Percentiles rank a stretch among this genome's conserved stretches.
Conservation (phyloP, 64 coral and sea anemone genomes). For the Montipora foliosa region DNA sequence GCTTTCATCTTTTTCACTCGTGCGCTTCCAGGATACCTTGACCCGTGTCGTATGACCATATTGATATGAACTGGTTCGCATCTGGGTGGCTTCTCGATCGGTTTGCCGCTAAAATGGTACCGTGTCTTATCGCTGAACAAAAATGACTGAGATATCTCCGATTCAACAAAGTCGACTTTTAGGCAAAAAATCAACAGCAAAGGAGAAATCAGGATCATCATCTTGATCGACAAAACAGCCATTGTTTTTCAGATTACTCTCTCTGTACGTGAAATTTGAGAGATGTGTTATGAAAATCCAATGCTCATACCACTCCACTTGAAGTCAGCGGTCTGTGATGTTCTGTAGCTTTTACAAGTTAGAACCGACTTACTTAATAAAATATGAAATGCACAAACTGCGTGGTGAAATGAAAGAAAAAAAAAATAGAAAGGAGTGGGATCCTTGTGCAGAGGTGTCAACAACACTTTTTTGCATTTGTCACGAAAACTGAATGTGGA, state of each 20-base stretch:
- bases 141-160: not conserved
- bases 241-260: not conserved
- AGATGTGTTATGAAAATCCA: not conserved
- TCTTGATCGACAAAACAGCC: not conserved
- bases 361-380: too few species aligned
- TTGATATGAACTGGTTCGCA: constrained; percentile 67
- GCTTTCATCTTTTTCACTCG: constrained; percentile 4
- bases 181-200: not conserved
- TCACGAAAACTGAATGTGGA: too few species aligned
- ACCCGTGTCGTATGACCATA: constrained; percentile 75
- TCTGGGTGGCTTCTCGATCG: constrained; percentile 4
- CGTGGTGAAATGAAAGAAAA: too few species aligned
- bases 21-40: constrained; percentile 57
- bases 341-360: too few species aligned
- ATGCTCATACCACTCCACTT: not conserved
- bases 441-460: too few species aligned
- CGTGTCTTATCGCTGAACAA: constrained; percentile 55
- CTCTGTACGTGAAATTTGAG: not conserved
- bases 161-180: not conserved
- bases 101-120: constrained; percentile 41
- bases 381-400: too few species aligned
- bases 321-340: too few species aligned
- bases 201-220: not conserved
- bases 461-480: too few species aligned
- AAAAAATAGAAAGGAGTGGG: too few species aligned